Base-by-base conservation (phyloP, 2,113 vertebrate species). In the Tupaia chinensis region DNA sequence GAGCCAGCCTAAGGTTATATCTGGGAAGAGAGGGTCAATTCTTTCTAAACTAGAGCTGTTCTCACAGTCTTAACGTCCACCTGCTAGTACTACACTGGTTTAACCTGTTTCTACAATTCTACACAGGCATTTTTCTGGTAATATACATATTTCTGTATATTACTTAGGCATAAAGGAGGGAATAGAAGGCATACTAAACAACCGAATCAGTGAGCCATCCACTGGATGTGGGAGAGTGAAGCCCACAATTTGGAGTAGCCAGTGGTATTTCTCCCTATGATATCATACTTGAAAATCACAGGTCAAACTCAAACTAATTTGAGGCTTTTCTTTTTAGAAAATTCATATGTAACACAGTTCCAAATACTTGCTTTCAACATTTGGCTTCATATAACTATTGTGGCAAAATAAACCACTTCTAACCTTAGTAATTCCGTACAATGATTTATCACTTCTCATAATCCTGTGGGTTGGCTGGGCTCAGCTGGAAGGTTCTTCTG, bases 401-500 rank as follows among this genome's bases (percentile, higher is more conserved):
- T 69, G 88, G 14, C n/a, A 86, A 89, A 95, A 74, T 34, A 82
- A 90, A 69, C 14, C 22, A 74, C 6, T 7, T 32, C 76, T 65
- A 68, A 78, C 74, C 13, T 53, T 54, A 54, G 60, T 32, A 78
- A 7, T 61, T 80, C 77, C 78, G 34, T 89, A 83, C n/a, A 63
- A 44, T 7, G 25, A 56, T 54, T 74, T 60, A 34, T 81, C n/a
- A 74, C 78, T 73, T 86, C 69, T 94, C 77, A 79, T 76, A 68
- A 9, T 25, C 88, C 34, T 61, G 0, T 60, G 87, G 12, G 3
- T 25, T 70, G 73, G 10, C 79, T 20, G 17, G 90, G 93, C 77
- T 97, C 81, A 65, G 77, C 77, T 56, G 69, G 68, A 7, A 95
- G 72, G 44, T 58, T 97, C 86, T 96, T 96, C 81, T 34, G 80